Conservation (phyloP, 2,797 vertebrate genomes). For the Diglossa cyanea region DNA sequence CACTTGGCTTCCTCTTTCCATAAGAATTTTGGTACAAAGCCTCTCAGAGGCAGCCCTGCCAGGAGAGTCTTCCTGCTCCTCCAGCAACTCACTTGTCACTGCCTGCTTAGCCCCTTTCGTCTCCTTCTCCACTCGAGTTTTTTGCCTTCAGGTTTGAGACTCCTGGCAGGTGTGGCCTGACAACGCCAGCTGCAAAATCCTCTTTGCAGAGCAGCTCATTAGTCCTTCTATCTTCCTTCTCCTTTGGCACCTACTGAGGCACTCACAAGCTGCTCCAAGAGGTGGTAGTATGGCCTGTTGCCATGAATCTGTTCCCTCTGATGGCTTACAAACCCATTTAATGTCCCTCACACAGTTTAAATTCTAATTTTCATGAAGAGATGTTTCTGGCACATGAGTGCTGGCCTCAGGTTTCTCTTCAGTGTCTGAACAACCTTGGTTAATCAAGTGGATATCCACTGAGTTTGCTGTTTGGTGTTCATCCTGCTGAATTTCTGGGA, state of each 20-base stretch:
- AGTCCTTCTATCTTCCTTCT: not conserved
- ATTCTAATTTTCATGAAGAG: not conserved
- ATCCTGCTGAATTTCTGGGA: not conserved
- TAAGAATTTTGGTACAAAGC: not conserved
- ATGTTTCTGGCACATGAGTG: not conserved
- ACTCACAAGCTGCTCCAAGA: not conserved
- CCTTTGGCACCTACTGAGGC: not conserved
- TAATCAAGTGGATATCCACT: not conserved
- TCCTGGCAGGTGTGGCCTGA: not conserved
- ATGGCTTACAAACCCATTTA: not conserved
- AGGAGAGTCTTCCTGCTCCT: not conserved
- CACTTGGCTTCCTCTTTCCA: not conserved
- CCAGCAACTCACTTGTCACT: not conserved
- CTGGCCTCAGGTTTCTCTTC: not conserved
- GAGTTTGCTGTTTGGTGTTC: not conserved
- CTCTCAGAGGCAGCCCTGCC: not conserved
- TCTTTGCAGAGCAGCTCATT: not conserved
- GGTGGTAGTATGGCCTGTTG: not conserved
- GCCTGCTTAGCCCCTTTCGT: not conserved
- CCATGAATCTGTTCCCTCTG: not conserved
- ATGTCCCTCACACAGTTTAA: not conserved
- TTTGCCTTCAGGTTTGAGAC: not conserved
- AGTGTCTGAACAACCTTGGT: not conserved
- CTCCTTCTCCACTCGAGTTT: not conserved
- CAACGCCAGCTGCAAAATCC: not conserved